Evolutionary conservation across 1,140 invertebrate genomes (phyloP), one percentile per base, ranked within the genome.

Genomic region (Physella acuta): DNA sequence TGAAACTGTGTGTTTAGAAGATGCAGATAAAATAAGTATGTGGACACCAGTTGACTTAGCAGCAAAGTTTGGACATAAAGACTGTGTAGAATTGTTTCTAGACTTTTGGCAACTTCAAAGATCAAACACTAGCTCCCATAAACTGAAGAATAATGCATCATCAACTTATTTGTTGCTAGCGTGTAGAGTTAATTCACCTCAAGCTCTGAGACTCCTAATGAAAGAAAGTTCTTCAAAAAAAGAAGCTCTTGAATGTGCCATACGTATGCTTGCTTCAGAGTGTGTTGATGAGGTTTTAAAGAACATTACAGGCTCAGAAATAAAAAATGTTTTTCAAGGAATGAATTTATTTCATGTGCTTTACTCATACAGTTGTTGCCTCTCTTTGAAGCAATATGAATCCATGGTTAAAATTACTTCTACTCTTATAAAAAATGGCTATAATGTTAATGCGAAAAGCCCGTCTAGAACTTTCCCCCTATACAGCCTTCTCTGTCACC

Each of bases 321-420:
- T 74, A 5, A 74, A 74, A n/a, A 64, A 65, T 28, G 53, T 78
- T 24, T 81, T 79, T 61, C 75, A 74, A 49, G 80, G 80, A 3
- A 81, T 81, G 78, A 81, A 81, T 55, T 56, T 81, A 14, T 81
- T 74, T 30, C 80, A 81, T 66, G 80, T 81, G 1, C 49, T 80
- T 1, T 81, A 72, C 63, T 75, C 78, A 0, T 81, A 81, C 65
- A 79, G 74, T 53, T 49, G 74, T 8, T 77, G 73, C 68, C 20
- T 76, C 28, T 31, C 33, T 62, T 17, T 2, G 3, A 11, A 56
- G 5, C 64, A 76, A 75, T 77, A 77, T 39, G 77, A 78, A 72
- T 73, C 73, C 16, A 56, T 81, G 30, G 71, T 76, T 20, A 65
- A 73, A 8, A 74, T 80, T 1, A 81, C 80, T 14, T 75, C 78